Base-by-base conservation (phyloP, 2,888 invertebrate genomes). In the Cosmopolites sordidus region DNA sequence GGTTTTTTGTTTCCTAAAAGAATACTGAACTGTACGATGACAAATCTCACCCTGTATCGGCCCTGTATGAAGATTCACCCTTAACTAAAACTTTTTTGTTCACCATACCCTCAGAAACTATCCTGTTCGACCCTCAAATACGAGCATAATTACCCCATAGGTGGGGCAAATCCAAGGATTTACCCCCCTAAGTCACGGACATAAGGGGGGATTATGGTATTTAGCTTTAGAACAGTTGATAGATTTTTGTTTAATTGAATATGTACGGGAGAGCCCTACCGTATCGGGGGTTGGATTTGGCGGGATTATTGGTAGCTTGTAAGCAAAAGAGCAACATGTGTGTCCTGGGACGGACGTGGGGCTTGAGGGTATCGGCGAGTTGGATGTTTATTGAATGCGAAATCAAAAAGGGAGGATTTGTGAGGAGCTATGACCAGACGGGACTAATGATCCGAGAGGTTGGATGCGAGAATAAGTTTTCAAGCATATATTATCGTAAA, bases 231-330 rank as follows among this genome's bases (percentile, higher is more conserved):
- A 74, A 66, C 73, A 74, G 74, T 74, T 75, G 77, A 81, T 79
- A 78, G 77, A 79, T 81, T 80, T 79, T 82, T 80, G 82, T 81
- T 81, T 83, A 83, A 83, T 83, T 83, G 83, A 83, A 83, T 83
- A 83, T 81, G 80, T 80, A 83, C 14, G 48, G 51, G 39, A 9
- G 53, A 44, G 42, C 45, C 58, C 58, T 54, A 45, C 38, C 61
- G 58, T 52, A 51, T 51, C 51, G 58, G 33, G 48, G 33, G 48
- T 50, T 33, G 54, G 58, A 48, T 58, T 55, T 51, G n/a, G 18
- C 33, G 12, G 58, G 58, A 54, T 56, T 56, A 56, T 47, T 45
- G 57, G 48, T 12, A 46, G 51, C 6, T 16, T 49, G 51, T 57
- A 49, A 42, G 51, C 45, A 38, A 44, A 39, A 43, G 33, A 51